Conservation (phyloP, 2,797 vertebrate genomes). For the Acridotheres tristis region DNA sequence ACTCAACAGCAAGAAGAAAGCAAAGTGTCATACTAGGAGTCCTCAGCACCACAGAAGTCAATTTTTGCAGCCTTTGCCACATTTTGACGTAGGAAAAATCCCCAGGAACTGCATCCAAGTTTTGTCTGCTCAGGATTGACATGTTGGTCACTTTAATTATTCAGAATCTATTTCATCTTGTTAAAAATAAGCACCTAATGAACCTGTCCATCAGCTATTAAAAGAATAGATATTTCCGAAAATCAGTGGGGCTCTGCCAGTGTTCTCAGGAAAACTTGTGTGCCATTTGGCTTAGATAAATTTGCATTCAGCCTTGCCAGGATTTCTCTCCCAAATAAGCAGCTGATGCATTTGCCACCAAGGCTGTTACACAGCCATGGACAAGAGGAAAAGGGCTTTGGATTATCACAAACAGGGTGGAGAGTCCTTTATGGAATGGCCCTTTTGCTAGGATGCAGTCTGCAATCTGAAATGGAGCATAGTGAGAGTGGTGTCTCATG, state of each 20-base stretch:
- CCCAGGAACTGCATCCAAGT: neutral
- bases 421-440: neutral
- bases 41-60: neutral
- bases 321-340: neutral
- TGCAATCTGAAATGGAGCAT: neutral
- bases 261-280: neutral
- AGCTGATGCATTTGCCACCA: neutral
- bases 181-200: constrained; percentile 25
- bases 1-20: neutral
- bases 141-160: neutral
- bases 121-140: neutral
- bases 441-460: neutral
- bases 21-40: neutral
- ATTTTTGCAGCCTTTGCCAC: neutral
- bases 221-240: constrained; percentile 27
- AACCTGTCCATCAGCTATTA: neutral
- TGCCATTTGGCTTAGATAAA: neutral
- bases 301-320: neutral
- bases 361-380: neutral
- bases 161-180: neutral
- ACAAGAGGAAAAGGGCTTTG: neutral
- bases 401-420: neutral
- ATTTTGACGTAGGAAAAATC: neutral
- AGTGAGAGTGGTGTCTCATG: neutral
- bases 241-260: constrained; percentile 5